Base-by-base conservation (phyloP, 2,888 invertebrate genomes). In the Pollenia labialis region DNA sequence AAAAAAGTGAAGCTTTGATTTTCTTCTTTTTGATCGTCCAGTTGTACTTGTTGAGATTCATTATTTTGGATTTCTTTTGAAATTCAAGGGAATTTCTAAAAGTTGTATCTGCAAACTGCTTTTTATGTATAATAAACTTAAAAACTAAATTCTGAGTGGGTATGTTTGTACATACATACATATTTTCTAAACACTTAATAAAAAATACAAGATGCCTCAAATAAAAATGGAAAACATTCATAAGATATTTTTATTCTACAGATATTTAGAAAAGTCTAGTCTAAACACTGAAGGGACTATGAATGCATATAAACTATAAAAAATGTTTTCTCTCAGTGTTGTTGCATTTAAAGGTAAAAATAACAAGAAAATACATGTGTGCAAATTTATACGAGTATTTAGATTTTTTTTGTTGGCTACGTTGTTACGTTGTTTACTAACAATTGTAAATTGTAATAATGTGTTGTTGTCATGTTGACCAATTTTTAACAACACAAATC, bases 401-500 rank as follows among this genome's bases (percentile, higher is more conserved):
- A 44, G n/a, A 50, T 56, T 18, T 50, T 50, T 32, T 60, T 46
- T 12, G 56, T 60, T 44, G 54, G 66, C 46, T 44, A 64, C 16
- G 40, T 58, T 58, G 18, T 44, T 18, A 69, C 16, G 9, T 72
- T 54, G 14, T 54, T n/a, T 62, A 11, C 40, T 62, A 54, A 69
- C 79, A 80, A 85, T 80, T 85, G 72, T 58, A 74, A 79, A 79
- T 74, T 84, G 66, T 62, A 54, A 48, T 66, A 68, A 23, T 23
- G 23, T 87, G 87, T 74, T 81, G 74, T 74, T 87, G 87, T 84
- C 84, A 84, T 84, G 84, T 84, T 84, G 84, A 77, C 72, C 81
- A 81, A 81, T 87, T 81, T 81, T 54, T 56, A 84, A 84, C 77
- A 75, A 84, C 87, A 81, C 87, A 84, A 87, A 84, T 87, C 84